Conservation (phyloP, 2,797 vertebrate genomes). For the Gallirallus australis region DNA sequence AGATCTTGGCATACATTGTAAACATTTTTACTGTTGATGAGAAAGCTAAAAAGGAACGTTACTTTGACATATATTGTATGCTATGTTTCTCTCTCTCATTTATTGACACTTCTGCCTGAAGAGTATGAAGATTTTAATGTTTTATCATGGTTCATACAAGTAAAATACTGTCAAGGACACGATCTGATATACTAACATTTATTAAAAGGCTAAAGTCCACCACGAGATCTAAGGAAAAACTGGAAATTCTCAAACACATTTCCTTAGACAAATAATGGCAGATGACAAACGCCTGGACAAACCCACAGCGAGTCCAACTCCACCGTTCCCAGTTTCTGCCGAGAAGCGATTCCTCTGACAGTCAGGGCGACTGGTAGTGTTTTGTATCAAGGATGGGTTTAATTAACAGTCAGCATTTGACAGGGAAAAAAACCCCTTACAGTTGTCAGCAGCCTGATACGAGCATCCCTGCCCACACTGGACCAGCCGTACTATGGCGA, state of each 20-base stretch:
- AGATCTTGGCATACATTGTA: slow-evolving; percentile 83
- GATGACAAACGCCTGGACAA: slow-evolving; percentile 76
- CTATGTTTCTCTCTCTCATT: slow-evolving; percentile 70
- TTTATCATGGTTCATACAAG: slow-evolving; percentile 80
- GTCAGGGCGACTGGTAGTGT: slow-evolving; percentile 49
- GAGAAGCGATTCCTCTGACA: slow-evolving; percentile 62
- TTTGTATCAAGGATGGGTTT: slow-evolving; percentile 68
- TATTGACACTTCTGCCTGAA: slow-evolving; percentile 76
- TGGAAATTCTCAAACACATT: slow-evolving; percentile 79
- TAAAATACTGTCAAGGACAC: slow-evolving; percentile 84
- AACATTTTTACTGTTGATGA: slow-evolving; percentile 82
- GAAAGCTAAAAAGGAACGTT: slow-evolving; percentile 76
- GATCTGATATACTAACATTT: slow-evolving; percentile 83
- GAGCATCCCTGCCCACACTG: not conserved
- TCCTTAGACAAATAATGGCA: slow-evolving; percentile 80
- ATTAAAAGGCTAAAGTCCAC: slow-evolving; percentile 83
- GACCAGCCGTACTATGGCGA: not conserved
- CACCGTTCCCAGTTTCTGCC: slow-evolving; percentile 69
- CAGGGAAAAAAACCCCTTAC: not conserved
- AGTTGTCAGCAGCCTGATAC: not conserved
- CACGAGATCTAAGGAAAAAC: slow-evolving; percentile 82
- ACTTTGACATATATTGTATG: slow-evolving; percentile 72
- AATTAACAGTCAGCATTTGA: slow-evolving; percentile 65
- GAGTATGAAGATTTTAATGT: slow-evolving; percentile 76
- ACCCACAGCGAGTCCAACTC: slow-evolving; percentile 63